Base-by-base conservation (phyloP, 2,113 vertebrate species). In the Leucoraja erinaceus region DNA sequence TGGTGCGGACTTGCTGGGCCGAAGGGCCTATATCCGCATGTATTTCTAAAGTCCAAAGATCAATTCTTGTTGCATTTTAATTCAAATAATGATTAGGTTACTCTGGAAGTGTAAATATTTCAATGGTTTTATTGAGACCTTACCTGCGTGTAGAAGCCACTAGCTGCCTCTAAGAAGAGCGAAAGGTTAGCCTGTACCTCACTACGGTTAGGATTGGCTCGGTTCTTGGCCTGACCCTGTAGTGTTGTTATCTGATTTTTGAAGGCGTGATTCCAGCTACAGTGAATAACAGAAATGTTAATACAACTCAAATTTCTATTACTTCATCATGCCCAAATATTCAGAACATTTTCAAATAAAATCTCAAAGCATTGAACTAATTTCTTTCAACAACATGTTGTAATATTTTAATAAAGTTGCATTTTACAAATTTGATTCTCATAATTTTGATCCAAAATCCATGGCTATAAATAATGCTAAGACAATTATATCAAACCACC, bases 181-280 rank as follows among this genome's bases (percentile, higher is more conserved):
- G 98, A 99, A 94, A 99, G 97, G 95, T 99, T 99, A 9, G 99
- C 98, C 96, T 99, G 99, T 91, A 99, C 98, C 96, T 99, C 99
- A 0, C 98, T 98, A 94, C 99, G 97, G 96, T 99, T 99, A 63
- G 99, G 99, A 96, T 99, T 99, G 95, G 98, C 97, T 95, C 99
- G 97, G 95, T 99, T 99, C 96, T 99, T 99, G 93, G 99, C 98
- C 95, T 99, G 99, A 96, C 99, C 98, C 97, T 99, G 99, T 93
- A 99, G 97, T 56, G 98, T 99, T 38, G 98, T 99, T 96, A 99
- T 99, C 96, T 99, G 99, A 97, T 99, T 99, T 96, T 99, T 99
- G 95, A 99, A 99, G 94, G 99, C 99, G 94, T 99, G 98, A 95
- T 99, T 99, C 99, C 99, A 99, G 94, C 99, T 99, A 88, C 81